Evolutionary conservation across 1,140 invertebrate species (phyloP), one percentile per base, ranked within the genome.

Genomic region (Cotesia vestalis): DNA sequence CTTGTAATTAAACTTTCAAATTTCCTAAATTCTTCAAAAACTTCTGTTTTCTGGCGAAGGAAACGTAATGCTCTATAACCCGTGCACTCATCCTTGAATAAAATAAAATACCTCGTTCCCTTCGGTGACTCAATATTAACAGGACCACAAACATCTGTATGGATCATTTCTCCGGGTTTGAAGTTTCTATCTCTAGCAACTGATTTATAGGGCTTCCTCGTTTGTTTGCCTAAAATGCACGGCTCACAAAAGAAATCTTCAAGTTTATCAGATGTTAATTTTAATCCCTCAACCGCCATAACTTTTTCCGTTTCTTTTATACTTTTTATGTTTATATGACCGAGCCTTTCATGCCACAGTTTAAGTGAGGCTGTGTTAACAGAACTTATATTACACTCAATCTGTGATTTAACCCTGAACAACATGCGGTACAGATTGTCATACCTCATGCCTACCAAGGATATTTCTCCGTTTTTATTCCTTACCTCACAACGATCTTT

Each of bases 111-210:
- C 69, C 67, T 81, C 6, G 78, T 73, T 34, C 80, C 81, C 20
- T 78, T 77, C 34, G 78, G 66, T 5, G 84, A 79, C 14, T n/a
- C 35, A 60, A 60, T 69, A 14, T 78, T 52, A 78, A 85, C 84
- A 3, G 79, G 81, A 55, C 84, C 84, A 77, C 84, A 86, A 5
- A 87, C 70, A 66, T 87, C 84, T 62, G 79, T 77, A 71, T 86
- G 82, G 9, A 85, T 77, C 1, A 85, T 4, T 4, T 55, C 52
- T 5, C n/a, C n/a, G n/a, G n/a, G n/a, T n/a, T n/a, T n/a, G n/a
- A n/a, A n/a, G n/a, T n/a, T n/a, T n/a, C n/a, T n/a, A n/a, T n/a
- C n/a, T n/a, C n/a, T n/a, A n/a, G n/a, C n/a, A n/a, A n/a, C n/a
- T n/a, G n/a, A n/a, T n/a, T n/a, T n/a, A n/a, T n/a, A n/a, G n/a